These are phyloP conservation scores for Drosophila chauvacae DNA, from an alignment of 1,140 invertebrate species.

Conservation along the genomic window DNA sequence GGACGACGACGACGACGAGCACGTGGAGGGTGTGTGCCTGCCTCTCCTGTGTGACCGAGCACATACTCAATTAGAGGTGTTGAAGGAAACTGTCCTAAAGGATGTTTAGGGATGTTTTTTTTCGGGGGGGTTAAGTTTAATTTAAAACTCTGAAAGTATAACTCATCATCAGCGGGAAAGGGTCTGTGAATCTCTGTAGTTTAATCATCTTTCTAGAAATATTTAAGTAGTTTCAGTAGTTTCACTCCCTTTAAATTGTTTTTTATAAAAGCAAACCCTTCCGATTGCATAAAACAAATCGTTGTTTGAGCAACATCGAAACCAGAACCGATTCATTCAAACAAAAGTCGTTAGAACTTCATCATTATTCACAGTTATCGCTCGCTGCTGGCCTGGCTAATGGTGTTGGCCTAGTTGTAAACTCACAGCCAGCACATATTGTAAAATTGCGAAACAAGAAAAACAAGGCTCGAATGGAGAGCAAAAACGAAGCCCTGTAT, in stretches of 20 bases:
- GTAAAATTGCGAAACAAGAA: slow-evolving; percentile 47
- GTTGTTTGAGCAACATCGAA: slow-evolving; percentile 23
- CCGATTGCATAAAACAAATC: not conserved
- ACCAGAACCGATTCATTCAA: slow-evolving; percentile 3
- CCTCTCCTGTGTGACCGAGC: slow-evolving; percentile 19
- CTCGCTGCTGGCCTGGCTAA: slow-evolving; percentile 37
- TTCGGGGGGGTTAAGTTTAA: not conserved
- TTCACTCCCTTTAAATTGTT: not conserved
- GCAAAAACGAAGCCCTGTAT: slow-evolving; percentile 6
- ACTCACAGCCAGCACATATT: slow-evolving; percentile 52
- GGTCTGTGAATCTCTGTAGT: not conserved
- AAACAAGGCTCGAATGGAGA: slow-evolving; percentile 21
- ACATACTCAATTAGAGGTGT: slow-evolving; percentile 53
- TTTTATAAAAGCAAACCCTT: not conserved
- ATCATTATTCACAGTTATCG: slow-evolving; percentile 48
- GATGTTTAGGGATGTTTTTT: not conserved
- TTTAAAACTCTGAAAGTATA: slow-evolving; percentile 8
- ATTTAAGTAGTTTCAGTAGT: not conserved
- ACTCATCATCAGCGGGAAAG: not conserved
- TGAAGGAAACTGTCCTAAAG: slow-evolving; percentile 11
- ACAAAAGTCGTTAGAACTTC: slow-evolving; percentile 32
- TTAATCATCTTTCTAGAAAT: not conserved
- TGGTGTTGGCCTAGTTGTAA: slow-evolving; percentile 72
- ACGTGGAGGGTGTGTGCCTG: slow-evolving; percentile 1
- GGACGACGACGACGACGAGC: slow-evolving; percentile 28